These are phyloP conservation scores for Chlorospingus flavigularis DNA, from an alignment of 2,797 vertebrate genomes.

Conservation along the genomic window DNA sequence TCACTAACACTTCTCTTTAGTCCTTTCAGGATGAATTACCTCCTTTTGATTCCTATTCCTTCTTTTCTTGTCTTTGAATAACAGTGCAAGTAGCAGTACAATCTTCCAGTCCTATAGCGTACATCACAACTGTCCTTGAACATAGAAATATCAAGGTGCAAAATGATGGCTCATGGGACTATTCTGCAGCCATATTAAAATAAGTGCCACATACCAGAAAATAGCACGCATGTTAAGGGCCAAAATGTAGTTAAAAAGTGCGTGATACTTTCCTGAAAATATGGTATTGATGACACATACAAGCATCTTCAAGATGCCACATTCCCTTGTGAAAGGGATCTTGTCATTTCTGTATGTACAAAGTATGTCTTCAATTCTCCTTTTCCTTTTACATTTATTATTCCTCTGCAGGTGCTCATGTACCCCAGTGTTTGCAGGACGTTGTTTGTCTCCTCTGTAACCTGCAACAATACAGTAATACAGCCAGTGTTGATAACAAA, in stretches of 20 bases:
- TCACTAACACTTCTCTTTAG: neutral
- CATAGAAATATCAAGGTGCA: slow-evolving; percentile 56
- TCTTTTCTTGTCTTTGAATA: slow-evolving; percentile 34
- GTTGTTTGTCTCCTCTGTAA: slow-evolving; percentile 91
- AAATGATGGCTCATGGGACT: slow-evolving; percentile 64
- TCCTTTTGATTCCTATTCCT: slow-evolving; percentile 5
- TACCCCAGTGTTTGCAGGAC: slow-evolving; percentile 88
- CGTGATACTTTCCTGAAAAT: slow-evolving; percentile 57
- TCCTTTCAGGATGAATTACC: neutral
- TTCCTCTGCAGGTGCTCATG: slow-evolving; percentile 92
- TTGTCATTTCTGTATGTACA: slow-evolving; percentile 94
- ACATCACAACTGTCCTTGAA: slow-evolving; percentile 42
- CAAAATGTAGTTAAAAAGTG: slow-evolving; percentile 65
- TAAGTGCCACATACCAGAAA: slow-evolving; percentile 69
- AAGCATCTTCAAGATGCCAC: slow-evolving; percentile 84
- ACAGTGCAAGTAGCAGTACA: slow-evolving; percentile 68
- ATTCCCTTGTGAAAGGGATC: slow-evolving; percentile 93
- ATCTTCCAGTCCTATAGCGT: slow-evolving; percentile 53
- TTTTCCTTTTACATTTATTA: slow-evolving; percentile 98
- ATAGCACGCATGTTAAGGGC: slow-evolving; percentile 66
- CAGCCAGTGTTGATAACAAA: neutral
- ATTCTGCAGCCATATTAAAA: slow-evolving; percentile 71
- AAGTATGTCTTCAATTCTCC: slow-evolving; percentile 96
- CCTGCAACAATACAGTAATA: slow-evolving; percentile 74
- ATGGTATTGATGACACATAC: slow-evolving; percentile 13